These are phyloP conservation scores for Saxidomus purpurata DNA, from an alignment of 1,140 invertebrate genomes.

Conservation along the genomic window DNA sequence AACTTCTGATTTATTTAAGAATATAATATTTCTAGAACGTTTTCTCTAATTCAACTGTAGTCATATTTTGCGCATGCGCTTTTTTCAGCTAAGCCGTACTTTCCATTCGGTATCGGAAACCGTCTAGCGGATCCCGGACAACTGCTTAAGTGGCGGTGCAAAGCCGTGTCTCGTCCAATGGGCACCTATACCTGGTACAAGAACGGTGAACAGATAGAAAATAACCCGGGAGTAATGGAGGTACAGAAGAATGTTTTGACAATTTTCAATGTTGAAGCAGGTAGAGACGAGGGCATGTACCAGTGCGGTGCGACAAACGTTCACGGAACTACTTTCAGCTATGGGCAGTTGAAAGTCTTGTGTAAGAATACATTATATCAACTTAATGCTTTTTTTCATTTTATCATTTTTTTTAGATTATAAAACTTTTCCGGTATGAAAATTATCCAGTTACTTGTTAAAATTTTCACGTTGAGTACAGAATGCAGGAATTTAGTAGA, in stretches of 20 bases:
- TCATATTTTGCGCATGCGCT: too few relatives aligned
- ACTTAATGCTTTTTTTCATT: too few relatives aligned
- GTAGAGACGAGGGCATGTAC: constrained; percentile 91
- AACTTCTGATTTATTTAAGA: too few relatives aligned
- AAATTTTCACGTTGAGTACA: too few relatives aligned
- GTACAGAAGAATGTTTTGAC: constrained; percentile 36
- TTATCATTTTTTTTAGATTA: too few relatives aligned
- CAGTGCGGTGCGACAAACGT: constrained; percentile 97
- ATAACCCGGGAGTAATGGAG: constrained; percentile 84
- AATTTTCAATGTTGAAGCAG: constrained; percentile 36
- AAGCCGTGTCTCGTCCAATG: constrained; percentile 97
- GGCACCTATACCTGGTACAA: constrained; percentile 97
- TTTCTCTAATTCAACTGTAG: too few relatives aligned
- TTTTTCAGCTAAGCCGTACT: constrained; percentile 93
- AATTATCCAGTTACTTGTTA: too few relatives aligned
- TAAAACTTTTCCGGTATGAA: too few relatives aligned
- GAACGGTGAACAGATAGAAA: constrained; percentile 88
- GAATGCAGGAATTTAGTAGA: too few relatives aligned
- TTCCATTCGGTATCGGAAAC: constrained; percentile 95
- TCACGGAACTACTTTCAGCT: constrained; percentile 94
- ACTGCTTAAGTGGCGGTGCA: constrained; percentile 96
- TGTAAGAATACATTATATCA: constrained; percentile 68
- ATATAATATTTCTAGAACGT: too few relatives aligned
- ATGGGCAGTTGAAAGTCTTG: constrained; percentile 94
- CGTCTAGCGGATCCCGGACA: constrained; percentile 94